Base-by-base conservation (phyloP, 1,140 invertebrate genomes). In the Colletes latitarsis region DNA sequence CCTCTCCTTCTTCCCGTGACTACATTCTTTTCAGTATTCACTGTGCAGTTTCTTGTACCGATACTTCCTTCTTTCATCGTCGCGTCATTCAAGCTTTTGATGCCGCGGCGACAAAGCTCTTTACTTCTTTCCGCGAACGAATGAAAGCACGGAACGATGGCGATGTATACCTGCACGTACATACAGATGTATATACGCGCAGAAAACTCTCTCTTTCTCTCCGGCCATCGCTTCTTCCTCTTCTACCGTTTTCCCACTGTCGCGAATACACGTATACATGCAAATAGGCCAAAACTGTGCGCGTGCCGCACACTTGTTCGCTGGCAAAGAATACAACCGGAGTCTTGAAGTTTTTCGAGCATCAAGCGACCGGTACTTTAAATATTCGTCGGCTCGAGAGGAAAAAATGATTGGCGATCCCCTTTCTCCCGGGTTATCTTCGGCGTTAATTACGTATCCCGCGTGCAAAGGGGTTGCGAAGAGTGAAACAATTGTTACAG, bases 41-140 rank as follows among this genome's bases (percentile, higher is more conserved):
- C 82, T 82, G 82, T 82, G 88, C 84, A 87, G 87, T 89, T 90
- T 89, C 88, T 90, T 89, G 86, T 89, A 87, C 88, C 88, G 84
- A 90, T 90, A 90, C 88, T 90, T 89, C 80, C 87, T 89, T 89
- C 89, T 89, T 90, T 90, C 88, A 88, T 86, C 87, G 83, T 84
- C 87, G 84, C 88, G 84, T 90, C 87, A 88, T 91, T 89, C 88
- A 89, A 89, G 90, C 88, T 91, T 90, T 90, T 91, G 88, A 91
- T 91, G 88, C 82, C 85, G 83, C 77, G 81, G 82, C 86, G 88
- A 90, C 89, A 90, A 89, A 89, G 85, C 88, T 90, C 88, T 88
- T 89, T 89, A 89, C 87, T 90, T 90, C 84, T 90, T 88, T 89
- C 85, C 77, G 72, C 80, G 86, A 89, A 85, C 84, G 83, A 85